phyloP scores from a whole-genome alignment of 2,113 vertebrate genomes.

The Capreolus pygargus region DNA sequence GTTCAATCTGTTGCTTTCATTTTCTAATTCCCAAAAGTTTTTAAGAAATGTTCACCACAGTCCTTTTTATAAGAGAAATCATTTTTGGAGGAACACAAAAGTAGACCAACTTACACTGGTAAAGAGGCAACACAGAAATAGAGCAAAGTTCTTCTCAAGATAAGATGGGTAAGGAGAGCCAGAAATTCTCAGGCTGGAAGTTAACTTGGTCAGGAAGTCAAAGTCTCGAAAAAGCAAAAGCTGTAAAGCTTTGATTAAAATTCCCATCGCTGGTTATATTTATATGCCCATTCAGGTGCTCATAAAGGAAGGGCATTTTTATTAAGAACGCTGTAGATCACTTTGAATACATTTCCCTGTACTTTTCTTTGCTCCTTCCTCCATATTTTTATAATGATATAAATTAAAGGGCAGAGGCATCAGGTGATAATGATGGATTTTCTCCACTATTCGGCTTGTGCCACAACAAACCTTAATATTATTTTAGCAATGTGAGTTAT shows the following conservation, averaged over 20 bases:
- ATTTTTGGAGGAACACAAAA: not conserved
- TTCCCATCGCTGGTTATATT: conserved; percentile 58
- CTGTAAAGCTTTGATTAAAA: conserved; percentile 65
- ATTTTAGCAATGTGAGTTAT: conserved; percentile 56
- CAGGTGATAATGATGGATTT: conserved; percentile 56
- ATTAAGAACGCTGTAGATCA: conserved; percentile 58
- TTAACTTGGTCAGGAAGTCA: conserved; percentile 51
- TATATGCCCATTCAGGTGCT: conserved; percentile 53
- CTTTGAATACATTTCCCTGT: conserved; percentile 55
- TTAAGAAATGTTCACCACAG: not conserved
- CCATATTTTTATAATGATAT: conserved; percentile 45
- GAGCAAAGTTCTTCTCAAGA: not conserved
- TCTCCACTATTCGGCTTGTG: conserved; percentile 35
- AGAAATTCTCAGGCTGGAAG: not conserved
- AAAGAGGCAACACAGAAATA: not conserved
- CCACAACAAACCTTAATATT: conserved; percentile 66
- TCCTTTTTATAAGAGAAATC: not conserved
- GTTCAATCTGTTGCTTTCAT: not conserved
- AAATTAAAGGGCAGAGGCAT: conserved; percentile 64
- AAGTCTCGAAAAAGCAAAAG: conserved; percentile 43
- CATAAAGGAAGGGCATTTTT: conserved; percentile 64
- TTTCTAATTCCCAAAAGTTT: conserved; percentile 12
- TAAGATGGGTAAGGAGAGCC: not conserved
- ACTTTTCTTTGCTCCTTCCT: conserved; percentile 26
- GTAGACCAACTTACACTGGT: not conserved